phyloP scores from a whole-genome alignment of 2,888 invertebrate genomes.

The Phlogophora meticulosa region DNA sequence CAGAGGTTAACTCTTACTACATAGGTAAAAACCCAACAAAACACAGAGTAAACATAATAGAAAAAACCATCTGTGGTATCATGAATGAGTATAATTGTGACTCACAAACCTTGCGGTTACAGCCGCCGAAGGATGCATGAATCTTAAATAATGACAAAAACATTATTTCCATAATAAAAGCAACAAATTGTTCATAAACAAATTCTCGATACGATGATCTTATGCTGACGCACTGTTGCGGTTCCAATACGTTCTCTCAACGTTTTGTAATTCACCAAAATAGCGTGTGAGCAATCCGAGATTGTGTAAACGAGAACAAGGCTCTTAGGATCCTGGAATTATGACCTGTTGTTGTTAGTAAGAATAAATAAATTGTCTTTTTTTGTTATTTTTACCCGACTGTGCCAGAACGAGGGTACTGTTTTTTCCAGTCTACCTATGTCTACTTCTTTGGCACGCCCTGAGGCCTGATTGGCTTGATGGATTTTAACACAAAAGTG shows the following conservation, averaged over 20 bases:
- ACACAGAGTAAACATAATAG: conserved; percentile 20
- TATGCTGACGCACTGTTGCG: conserved; percentile 65
- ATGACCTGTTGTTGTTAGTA: conserved; percentile 34
- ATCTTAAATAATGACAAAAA: conserved; percentile 37
- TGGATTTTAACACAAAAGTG: too few relatives aligned
- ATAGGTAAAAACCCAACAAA: conserved; percentile 17
- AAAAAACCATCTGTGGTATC: conserved; percentile 38
- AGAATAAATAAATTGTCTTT: conserved; percentile 4
- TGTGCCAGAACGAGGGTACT: too few relatives aligned
- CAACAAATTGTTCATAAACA: conserved; percentile 41
- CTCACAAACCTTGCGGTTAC: conserved; percentile 53
- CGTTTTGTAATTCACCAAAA: conserved; percentile 67
- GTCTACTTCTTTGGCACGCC: too few relatives aligned
- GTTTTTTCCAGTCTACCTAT: too few relatives aligned
- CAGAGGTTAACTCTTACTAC: conserved; percentile 8
- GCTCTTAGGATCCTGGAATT: conserved; percentile 70
- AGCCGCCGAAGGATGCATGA: conserved; percentile 35
- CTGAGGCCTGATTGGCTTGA: too few relatives aligned
- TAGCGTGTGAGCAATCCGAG: conserved; percentile 67
- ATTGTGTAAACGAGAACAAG: conserved; percentile 72
- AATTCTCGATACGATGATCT: conserved; percentile 55
- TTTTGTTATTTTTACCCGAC: conserved; percentile 9
- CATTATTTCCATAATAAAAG: conserved; percentile 34
- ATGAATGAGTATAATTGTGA: conserved; percentile 50
- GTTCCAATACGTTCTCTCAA: conserved; percentile 65